Percentiles rank a stretch among this genome's conserved stretches.
Evolutionary conservation across 2,113 vertebrate species (phyloP).

Genomic region (Laticauda laticaudata): DNA sequence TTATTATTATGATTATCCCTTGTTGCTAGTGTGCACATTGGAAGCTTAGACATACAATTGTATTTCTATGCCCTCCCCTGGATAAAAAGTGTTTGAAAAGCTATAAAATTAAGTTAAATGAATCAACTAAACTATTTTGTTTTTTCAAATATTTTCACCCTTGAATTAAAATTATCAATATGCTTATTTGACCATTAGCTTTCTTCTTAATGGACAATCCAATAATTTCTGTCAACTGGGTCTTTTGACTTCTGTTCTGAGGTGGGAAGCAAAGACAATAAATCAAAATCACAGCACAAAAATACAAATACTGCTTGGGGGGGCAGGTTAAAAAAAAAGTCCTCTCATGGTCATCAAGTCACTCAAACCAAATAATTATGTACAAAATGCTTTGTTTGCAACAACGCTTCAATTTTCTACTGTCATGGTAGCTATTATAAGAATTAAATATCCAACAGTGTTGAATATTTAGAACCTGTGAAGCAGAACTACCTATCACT

Average conservation of each 20-base stretch:
- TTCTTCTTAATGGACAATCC: conserved; percentile 27
- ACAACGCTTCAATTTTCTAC: neutral
- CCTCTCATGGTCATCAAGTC: neutral
- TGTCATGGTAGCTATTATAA: neutral
- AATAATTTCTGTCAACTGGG: neutral
- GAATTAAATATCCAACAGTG: neutral
- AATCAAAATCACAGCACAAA: neutral
- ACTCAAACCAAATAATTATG: neutral
- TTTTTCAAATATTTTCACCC: conserved; percentile 33
- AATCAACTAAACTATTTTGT: conserved; percentile 54
- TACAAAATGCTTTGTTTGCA: neutral
- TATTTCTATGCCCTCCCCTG: conserved; percentile 34
- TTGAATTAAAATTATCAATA: conserved; percentile 53
- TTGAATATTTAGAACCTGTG: neutral
- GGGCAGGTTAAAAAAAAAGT: neutral
- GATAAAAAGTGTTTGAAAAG: conserved; percentile 52
- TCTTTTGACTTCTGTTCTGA: neutral
- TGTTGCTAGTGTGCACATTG: too few species aligned
- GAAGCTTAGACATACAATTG: conserved; percentile 29
- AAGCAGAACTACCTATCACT: neutral
- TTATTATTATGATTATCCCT: too few species aligned
- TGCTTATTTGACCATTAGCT: conserved; percentile 66
- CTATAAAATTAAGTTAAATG: conserved; percentile 63
- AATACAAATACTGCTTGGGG: neutral
- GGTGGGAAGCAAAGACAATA: neutral